Base-by-base conservation (phyloP, 1,140 invertebrate genomes). In the Zaprionus africanus region DNA sequence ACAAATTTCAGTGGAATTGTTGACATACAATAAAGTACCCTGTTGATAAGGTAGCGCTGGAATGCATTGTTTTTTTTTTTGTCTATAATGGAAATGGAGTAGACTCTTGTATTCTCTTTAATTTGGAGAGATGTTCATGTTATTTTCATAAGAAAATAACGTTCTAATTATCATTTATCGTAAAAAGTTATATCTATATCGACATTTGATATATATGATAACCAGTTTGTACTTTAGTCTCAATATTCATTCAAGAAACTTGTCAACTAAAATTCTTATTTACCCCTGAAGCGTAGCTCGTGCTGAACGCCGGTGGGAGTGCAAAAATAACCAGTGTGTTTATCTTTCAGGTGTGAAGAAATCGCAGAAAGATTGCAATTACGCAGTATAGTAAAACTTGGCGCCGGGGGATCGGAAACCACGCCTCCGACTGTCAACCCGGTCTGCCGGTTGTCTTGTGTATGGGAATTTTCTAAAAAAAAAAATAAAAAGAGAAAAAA, bases 321-420 rank as follows among this genome's bases (percentile, higher is more conserved):
- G 51, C 15, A 28, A 58, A 46, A 58, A 26, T 11, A 59, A 36
- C 26, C 15, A 51, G 15, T n/a, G 22, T 24, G 19, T 12, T 22
- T 67, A 59, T 67, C 38, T 54, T 3, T 9, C 5, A 43, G 41
- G 28, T 43, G 59, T 74, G 46, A 66, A 69, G 60, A 51, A 56
- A 78, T 41, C 34, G 78, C 26, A 68, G 6, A 43, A 46, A 46
- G 68, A 82, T 78, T 73, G 53, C 59, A 65, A 61, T 71, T 65
- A 81, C 71, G 64, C 71, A 63, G 78, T 28, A 43, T 59, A 58
- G 65, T 57, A n/a, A 17, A 64, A 63, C 19, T 58, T 34, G 31
- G 53, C 62, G 51, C 22, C 36, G 46, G 31, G 19, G 13, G 31
- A 19, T 15, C 12, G 31, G n/a, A 28, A 51, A 31, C 22, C 43